Conservation (phyloP, 1,140 invertebrate species). For the Proales similis region DNA sequence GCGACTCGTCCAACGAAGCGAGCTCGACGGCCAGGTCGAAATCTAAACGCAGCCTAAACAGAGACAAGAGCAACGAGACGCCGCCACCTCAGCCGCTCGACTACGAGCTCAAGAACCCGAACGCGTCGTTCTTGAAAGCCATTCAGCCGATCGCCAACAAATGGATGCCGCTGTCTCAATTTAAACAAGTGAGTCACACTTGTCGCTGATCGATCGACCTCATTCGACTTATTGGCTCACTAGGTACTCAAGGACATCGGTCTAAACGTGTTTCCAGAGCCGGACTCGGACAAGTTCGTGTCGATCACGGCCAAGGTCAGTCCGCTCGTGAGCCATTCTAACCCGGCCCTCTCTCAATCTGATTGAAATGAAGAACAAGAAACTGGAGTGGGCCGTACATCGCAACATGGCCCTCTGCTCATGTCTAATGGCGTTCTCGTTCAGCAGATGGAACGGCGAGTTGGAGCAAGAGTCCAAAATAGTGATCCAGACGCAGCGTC, state of each 20-base stretch:
- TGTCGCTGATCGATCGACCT: not conserved
- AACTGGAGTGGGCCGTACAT: slow-evolving; percentile 70
- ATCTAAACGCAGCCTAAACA: slow-evolving; percentile 18
- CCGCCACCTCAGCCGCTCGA: not conserved
- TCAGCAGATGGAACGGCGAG: slow-evolving; percentile 75
- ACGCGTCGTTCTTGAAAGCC: not conserved
- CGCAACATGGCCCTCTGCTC: slow-evolving; percentile 70
- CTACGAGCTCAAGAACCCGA: slow-evolving; percentile 21
- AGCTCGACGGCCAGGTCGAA: too few species aligned
- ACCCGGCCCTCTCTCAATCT: not conserved
- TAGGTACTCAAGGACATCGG: slow-evolving; percentile 66
- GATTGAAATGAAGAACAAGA: slow-evolving; percentile 47
- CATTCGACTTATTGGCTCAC: slow-evolving; percentile 38
- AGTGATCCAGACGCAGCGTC: slow-evolving; percentile 10
- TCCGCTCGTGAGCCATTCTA: not conserved
- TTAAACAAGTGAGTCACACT: slow-evolving; percentile 43
- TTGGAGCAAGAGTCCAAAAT: slow-evolving; percentile 43
- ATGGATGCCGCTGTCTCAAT: slow-evolving; percentile 47
- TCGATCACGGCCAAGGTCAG: slow-evolving; percentile 56
- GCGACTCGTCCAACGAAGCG: too few species aligned
- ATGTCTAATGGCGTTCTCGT: slow-evolving; percentile 70
- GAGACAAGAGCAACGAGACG: not conserved
- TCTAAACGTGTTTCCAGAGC: slow-evolving; percentile 80
- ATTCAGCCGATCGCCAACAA: slow-evolving; percentile 43
- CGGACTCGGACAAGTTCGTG: slow-evolving; percentile 73